phyloP scores from a whole-genome alignment of 1,140 invertebrate species.

The Drosophila pachea region DNA sequence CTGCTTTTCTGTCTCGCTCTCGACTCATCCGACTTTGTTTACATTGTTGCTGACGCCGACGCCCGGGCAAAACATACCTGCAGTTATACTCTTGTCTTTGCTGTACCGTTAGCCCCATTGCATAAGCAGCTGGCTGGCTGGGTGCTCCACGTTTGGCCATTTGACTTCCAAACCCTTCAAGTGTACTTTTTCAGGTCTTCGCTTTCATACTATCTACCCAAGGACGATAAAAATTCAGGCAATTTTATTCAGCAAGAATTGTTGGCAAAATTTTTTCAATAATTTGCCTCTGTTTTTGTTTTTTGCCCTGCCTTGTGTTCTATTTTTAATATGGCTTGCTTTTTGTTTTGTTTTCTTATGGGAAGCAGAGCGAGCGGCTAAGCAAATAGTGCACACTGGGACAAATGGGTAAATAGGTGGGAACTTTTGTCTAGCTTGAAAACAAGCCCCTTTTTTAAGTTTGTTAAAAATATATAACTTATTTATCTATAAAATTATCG shows the following conservation, averaged over 20 bases:
- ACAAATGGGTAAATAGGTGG: constrained; percentile 17
- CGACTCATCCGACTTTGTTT: constrained; percentile 35
- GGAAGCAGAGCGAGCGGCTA: constrained; percentile 52
- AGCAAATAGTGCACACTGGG: constrained; percentile 51
- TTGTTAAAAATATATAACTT: too few species aligned
- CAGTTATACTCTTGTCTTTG: not conserved
- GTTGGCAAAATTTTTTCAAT: constrained; percentile 33
- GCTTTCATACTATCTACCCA: not conserved
- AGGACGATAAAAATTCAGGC: constrained; percentile 1
- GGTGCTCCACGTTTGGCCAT: constrained; percentile 57
- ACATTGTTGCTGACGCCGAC: constrained; percentile 30
- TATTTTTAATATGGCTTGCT: constrained; percentile 68
- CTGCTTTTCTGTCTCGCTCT: not conserved
- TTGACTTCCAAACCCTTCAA: constrained; percentile 71
- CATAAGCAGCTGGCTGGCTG: constrained; percentile 43
- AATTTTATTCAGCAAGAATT: constrained; percentile 17
- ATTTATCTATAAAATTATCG: too few species aligned
- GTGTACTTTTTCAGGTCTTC: constrained; percentile 40
- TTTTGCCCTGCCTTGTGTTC: constrained; percentile 37
- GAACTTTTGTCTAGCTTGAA: not conserved
- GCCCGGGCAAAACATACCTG: not conserved
- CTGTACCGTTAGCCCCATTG: constrained; percentile 29
- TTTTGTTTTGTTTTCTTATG: constrained; percentile 59
- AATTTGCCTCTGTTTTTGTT: constrained; percentile 14
- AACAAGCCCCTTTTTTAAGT: not conserved